A percentile compares a stretch with the other conserved stretches of the same genome.
phyloP scores from a whole-genome alignment of 2,797 vertebrate genomes.

The Hoplostethus mediterraneus region DNA sequence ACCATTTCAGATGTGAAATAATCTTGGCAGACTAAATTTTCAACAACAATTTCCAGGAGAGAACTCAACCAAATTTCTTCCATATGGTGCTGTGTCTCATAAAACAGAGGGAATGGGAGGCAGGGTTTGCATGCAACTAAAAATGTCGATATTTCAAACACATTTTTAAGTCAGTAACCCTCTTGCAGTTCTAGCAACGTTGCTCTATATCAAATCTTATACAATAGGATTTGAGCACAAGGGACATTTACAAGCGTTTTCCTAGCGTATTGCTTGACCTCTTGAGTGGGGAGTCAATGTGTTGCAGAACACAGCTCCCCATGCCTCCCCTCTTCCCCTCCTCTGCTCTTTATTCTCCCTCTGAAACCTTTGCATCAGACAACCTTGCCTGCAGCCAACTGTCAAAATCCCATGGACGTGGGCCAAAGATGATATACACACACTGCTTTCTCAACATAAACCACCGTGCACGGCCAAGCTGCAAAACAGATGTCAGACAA shows the following conservation, averaged over 20 bases:
- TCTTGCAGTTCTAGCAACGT: conserved; percentile 17
- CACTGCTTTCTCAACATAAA: conserved; percentile 77
- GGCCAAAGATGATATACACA: conserved; percentile 81
- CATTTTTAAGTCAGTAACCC: conserved; percentile 39
- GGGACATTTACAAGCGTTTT: conserved; percentile 50
- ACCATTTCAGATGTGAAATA: conserved; percentile 56
- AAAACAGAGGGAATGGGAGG: conserved; percentile 36
- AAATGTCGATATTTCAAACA: conserved; percentile 50
- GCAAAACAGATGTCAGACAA: conserved; percentile 83
- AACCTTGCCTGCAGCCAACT: conserved; percentile 69
- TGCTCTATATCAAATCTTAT: conserved; percentile 23
- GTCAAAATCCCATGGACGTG: conserved; percentile 69
- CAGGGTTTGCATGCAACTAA: conserved; percentile 23
- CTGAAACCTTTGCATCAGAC: conserved; percentile 63
- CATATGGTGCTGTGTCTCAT: conserved; percentile 65
- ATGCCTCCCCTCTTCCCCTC: conserved; percentile 16
- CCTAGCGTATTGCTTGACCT: conserved; percentile 30
- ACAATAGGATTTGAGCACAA: conserved; percentile 6
- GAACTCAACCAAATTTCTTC: conserved; percentile 73
- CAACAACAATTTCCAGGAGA: conserved; percentile 64
- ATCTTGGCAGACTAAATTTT: conserved; percentile 68
- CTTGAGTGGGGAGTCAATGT: conserved; percentile 19
- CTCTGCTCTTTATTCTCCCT: conserved; percentile 37
- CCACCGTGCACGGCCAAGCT: conserved; percentile 72
- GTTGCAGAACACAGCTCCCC: conserved; percentile 26